These are phyloP conservation scores for Eudemis profundana DNA, from an alignment of 2,888 invertebrate species.

Conservation along the genomic window DNA sequence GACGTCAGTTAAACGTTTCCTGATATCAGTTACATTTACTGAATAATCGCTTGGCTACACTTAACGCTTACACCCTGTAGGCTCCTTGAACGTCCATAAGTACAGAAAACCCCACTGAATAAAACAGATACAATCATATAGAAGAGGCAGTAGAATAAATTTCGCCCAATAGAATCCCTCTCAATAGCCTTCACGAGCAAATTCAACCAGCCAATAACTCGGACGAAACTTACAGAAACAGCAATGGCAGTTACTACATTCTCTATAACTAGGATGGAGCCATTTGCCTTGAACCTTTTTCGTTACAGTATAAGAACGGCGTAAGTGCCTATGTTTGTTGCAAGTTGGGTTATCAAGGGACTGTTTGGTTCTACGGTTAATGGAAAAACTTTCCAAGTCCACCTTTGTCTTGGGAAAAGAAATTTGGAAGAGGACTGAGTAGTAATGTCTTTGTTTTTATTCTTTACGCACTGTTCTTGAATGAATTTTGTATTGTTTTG, in stretches of 20 bases:
- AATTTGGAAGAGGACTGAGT: constrained; percentile 11
- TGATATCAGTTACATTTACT: no score
- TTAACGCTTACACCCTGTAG: no score
- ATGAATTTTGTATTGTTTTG: constrained; percentile 3
- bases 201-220: background rate
- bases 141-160: constrained; percentile 23
- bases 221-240: background rate
- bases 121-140: constrained; percentile 12
- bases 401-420: constrained; percentile 18
- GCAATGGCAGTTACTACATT: background rate
- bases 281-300: background rate
- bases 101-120: background rate
- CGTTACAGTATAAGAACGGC: background rate
- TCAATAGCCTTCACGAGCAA: constrained; percentile 28
- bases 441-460: constrained; percentile 17
- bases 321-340: background rate
- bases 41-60: no score
- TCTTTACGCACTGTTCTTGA: background rate
- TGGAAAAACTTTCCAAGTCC: constrained; percentile 15
- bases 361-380: background rate
- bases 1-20: no score
- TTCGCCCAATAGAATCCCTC: constrained; percentile 25
- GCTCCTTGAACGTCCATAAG: background rate
- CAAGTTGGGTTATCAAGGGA: background rate
- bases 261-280: background rate